Base-by-base conservation (phyloP, 2,113 vertebrate species). In the Salminus brasiliensis region DNA sequence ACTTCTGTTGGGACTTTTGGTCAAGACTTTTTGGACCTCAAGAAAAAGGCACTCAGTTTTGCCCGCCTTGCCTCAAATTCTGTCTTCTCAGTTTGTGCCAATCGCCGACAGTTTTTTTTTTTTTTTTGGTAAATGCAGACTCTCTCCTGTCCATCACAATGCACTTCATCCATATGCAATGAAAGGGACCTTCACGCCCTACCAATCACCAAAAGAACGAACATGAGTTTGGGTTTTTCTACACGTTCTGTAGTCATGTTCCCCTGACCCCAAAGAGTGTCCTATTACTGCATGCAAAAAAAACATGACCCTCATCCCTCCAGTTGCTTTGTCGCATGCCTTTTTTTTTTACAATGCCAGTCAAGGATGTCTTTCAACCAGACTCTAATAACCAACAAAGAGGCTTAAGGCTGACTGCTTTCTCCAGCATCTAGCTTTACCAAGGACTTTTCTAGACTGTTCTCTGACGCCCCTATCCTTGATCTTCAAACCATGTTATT, bases 161-260 rank as follows among this genome's bases (percentile, higher is more conserved):
- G 88, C 91, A 92, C 88, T 78, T 85, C 87, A 78, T 83, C 87
- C 89, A 91, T 92, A 93, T 93, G 91, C 91, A 92, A 89, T 83
- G 87, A 84, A 87, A 80, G 74, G 78, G 80, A 87, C 52, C 79
- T 82, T 63, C 34, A 23, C 73, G 73, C 72, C 34, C 47, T 47
- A 74, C 82, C 81, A 89, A 68, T 87, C 81, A 9, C 76, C 76
- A 79, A 76, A 79, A 79, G 59, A 30, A 29, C 8, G 2, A 76
- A 76, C 74, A 71, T 47, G 55, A 81, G 53, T 78, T 81, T 63
- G 34, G 30, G 43, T 53, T 79, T 73, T 55, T 66, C 52, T 43
- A 72, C 67, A 69, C 9, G 18, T 53, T 34, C 74, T 67, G 1
- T 6, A 65, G n/a, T 72, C 57, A 66, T 30, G 12, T 43, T 45